These are phyloP conservation scores for Acromyrmex echinatior DNA, from an alignment of 1,140 invertebrate species.

Conservation along the genomic window DNA sequence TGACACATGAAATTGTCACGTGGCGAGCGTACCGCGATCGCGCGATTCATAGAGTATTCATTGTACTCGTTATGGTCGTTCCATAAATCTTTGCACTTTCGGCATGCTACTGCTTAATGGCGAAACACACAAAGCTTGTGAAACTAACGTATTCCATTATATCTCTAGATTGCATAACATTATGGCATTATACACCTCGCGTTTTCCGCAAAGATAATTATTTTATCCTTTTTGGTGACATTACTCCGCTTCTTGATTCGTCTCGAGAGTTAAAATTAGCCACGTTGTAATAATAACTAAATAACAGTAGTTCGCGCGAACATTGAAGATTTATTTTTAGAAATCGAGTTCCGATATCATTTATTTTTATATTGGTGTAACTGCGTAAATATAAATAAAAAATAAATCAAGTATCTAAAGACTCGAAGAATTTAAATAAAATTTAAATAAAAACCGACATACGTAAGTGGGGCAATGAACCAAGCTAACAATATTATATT, in stretches of 20 bases:
- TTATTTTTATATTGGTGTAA: background rate
- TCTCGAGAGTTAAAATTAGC: background rate
- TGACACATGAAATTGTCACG: conserved; percentile 15
- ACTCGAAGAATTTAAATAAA: too few relatives aligned
- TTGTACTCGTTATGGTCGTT: conserved; percentile 42
- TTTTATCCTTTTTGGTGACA: conserved; percentile 36
- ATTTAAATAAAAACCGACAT: too few relatives aligned
- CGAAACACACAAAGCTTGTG: conserved; percentile 38
- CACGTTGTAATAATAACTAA: background rate
- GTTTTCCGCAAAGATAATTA: conserved; percentile 21
- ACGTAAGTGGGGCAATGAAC: too few relatives aligned
- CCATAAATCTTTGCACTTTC: conserved; percentile 47
- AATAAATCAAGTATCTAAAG: too few relatives aligned
- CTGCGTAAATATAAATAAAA: background rate
- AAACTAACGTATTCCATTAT: conserved; percentile 54
- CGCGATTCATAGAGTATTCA: conserved; percentile 46
- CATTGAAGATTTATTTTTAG: background rate
- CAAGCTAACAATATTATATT: too few relatives aligned
- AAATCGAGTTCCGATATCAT: background rate
- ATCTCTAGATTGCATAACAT: conserved; percentile 52
- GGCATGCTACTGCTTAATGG: conserved; percentile 31
- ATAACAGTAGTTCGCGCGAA: background rate
- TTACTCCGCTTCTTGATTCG: background rate
- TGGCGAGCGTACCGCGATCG: background rate
- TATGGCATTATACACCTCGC: background rate